Evolutionary conservation across 2,797 vertebrate genomes (phyloP), one percentile per base, ranked within the genome.

Genomic region (Gadopsis marmoratus): DNA sequence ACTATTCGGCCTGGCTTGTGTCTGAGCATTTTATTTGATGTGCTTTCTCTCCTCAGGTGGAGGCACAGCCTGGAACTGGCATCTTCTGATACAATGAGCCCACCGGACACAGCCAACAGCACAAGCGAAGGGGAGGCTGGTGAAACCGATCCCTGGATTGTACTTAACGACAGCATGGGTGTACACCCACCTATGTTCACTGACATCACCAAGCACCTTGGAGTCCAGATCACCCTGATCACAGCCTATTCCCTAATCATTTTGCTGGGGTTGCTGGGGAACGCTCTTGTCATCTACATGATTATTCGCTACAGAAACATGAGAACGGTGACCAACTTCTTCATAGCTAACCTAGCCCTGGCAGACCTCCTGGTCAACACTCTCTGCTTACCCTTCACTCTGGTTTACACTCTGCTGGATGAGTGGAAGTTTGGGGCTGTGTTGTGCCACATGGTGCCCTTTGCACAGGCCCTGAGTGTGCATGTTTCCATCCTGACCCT

Each of bases 241-340:
- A 89, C 93, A 0, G 97, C 97, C 5, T 98, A 97, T 68, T 97
- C 96, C 2, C 92, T 98, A 2, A 98, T 98, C 87, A 97, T 98
- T 74, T 91, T 97, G 61, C 92, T 97, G 74, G 97, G 97, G 4
- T 94, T 98, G 78, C 75, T 97, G 0, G 97, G 97, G 1, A 98
- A 98, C 61, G 91, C 96, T 21, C 91, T 98, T 8, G 97, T 98
- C 41, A 96, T 98, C 85, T 97, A 97, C 85, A 97, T 97, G 94
- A 97, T 98, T 39, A 86, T 97, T 77, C 96, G 95, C 74, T 97
- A 97, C 91, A 95, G 94, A 80, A 97, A 96, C 84, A 98, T 98
- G 97, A 95, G 97, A 73, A 98, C 97, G 0, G 97, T 98, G 55
- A 98, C 97, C 78, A 98, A 98, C 91, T 97, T 96, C 91, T 98